Percentiles rank a stretch among this genome's conserved stretches.
Conservation (phyloP, 2,888 invertebrate species). For the Scaptomyza cyrtandrae region DNA sequence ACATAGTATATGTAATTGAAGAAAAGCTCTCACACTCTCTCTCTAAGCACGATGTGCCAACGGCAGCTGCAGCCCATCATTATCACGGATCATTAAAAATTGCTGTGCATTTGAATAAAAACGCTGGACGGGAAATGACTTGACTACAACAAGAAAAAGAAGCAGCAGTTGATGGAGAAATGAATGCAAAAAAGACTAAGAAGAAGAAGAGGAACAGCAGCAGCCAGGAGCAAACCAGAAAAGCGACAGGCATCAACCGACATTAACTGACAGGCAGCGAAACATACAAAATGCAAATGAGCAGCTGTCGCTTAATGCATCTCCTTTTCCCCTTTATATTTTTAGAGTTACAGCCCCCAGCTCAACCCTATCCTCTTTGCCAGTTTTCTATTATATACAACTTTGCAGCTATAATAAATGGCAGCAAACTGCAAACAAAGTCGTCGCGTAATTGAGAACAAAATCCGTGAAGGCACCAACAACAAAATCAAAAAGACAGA, state of each 20-base stretch:
- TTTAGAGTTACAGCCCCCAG: not conserved
- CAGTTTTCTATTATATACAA: slow-evolving; percentile 28
- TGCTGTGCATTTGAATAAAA: slow-evolving; percentile 58
- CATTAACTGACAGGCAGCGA: slow-evolving; percentile 32
- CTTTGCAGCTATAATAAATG: slow-evolving; percentile 49
- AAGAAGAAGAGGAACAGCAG: slow-evolving; percentile 6
- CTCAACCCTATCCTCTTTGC: not conserved
- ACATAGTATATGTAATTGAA: not conserved
- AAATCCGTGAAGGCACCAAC: slow-evolving; percentile 53
- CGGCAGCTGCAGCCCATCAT: slow-evolving; percentile 69
- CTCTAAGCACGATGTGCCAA: slow-evolving; percentile 44
- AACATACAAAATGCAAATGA: slow-evolving; percentile 71
- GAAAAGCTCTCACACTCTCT: not conserved
- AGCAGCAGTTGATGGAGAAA: slow-evolving; percentile 14
- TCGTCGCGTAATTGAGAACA: slow-evolving; percentile 69
- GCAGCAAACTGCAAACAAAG: slow-evolving; percentile 44
- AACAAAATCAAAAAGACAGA: no score
- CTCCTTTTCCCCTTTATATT: not conserved
- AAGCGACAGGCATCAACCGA: slow-evolving; percentile 39
- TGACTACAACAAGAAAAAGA: slow-evolving; percentile 20
- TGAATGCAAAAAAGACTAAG: slow-evolving; percentile 4
- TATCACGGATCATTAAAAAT: slow-evolving; percentile 82
- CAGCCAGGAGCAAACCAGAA: not conserved
- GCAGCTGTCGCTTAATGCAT: slow-evolving; percentile 25
- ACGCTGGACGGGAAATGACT: slow-evolving; percentile 51